Evolutionary conservation across 2,797 vertebrate genomes (phyloP), one percentile per base, ranked within the genome.

Genomic region (Gadopsis marmoratus): DNA sequence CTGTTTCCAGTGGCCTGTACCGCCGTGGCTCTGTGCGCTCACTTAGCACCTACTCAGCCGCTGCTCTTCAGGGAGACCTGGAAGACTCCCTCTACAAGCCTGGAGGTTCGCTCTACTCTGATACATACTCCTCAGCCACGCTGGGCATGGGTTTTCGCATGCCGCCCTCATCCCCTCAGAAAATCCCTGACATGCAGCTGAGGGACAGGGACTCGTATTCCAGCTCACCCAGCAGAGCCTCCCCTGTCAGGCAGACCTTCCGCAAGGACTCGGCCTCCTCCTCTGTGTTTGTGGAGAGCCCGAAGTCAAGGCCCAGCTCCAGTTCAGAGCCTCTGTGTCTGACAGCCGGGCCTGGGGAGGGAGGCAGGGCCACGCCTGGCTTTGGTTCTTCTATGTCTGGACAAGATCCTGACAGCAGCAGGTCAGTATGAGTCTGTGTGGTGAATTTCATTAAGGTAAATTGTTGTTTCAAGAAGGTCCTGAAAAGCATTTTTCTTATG

Each of bases 1-100:
- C 98, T 0, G 96, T 97, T 13, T 92, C 95, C 13, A 84, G 91
- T 5, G 97, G 98, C 51, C 94, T 99, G 33, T 99, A 99, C 91
- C 97, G 98, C 73, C 90, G 98, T 0, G 98, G 98, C 12, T 99
- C 98, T 0, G 97, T 99, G 45, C 95, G 98, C 21, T 99, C 98
- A 0, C 97, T 99, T 71, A 99, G 98, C 95, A 99, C 98, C 41
- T 99, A 99, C 85, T 99, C 98, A 0, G 98, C 98, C 0, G 97
- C 98, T 0, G 98, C 96, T 37, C 91, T 99, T 83, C 98, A 99
- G 91, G 96, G 96, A 0, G 98, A 99, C 78, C 94, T 99, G 81
- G 98, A 99, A 82, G 98, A 99, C 75, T 90, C 95, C 0, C 91
- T 99, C 29, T 99, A 99, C 93, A 99, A 99, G 80, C 96, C 98